Evolutionary conservation across 2,888 invertebrate species (phyloP).

Genomic region (Coenonympha arcania): DNA sequence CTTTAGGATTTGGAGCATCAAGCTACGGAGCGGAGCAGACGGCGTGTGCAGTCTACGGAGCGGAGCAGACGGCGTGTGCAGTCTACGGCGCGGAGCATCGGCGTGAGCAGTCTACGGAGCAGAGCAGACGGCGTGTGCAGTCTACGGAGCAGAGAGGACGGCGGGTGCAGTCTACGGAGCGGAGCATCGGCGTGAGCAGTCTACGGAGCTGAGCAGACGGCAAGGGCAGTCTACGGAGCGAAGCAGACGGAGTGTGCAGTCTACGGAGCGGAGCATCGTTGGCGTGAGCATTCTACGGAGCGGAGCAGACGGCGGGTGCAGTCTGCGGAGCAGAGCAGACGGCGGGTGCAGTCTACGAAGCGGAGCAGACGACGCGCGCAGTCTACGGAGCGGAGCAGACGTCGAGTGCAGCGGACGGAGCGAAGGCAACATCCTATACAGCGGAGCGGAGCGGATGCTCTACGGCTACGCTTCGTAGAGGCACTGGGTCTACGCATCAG

Average conservation of each 20-base stretch:
- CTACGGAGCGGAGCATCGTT: neutral
- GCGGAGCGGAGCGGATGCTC: too few species aligned
- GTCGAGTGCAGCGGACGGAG: too few species aligned
- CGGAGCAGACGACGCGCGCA: neutral
- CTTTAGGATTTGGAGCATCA: neutral
- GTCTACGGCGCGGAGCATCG: too few species aligned
- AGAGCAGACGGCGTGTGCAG: too few species aligned
- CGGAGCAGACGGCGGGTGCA: neutral
- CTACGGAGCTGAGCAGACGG: slow-evolving; percentile 1
- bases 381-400: neutral
- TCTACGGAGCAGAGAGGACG: neutral
- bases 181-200: neutral
- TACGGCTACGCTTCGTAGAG: too few species aligned
- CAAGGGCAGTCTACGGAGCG: neutral
- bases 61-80: neutral
- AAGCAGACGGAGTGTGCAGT: neutral
- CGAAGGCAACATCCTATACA: too few species aligned
- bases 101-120: neutral
- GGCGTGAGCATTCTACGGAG: too few species aligned
- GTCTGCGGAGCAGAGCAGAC: neutral
- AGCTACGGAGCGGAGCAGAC: neutral
- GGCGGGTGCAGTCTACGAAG: neutral
- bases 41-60: neutral
- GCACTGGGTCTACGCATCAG: too few species aligned
- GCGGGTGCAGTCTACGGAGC: neutral